phyloP scores from a whole-genome alignment of 2,113 vertebrate species.

The Rana temporaria region DNA sequence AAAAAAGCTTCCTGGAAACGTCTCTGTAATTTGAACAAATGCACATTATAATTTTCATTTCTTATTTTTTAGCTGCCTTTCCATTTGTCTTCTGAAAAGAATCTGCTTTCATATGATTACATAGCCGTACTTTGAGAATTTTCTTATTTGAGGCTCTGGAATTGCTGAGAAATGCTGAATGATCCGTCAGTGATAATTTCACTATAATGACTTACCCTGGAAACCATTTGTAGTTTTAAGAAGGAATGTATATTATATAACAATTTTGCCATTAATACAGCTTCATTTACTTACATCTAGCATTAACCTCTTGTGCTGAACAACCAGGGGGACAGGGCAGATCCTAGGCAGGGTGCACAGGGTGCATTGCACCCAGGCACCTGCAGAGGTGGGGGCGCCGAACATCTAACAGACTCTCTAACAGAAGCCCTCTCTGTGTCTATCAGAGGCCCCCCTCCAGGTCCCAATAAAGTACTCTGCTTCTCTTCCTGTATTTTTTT shows the following conservation, averaged over 20 bases:
- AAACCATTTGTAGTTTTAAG: slow-evolving; percentile 42
- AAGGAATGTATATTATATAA: slow-evolving; percentile 47
- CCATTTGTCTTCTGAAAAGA: slow-evolving; percentile 54
- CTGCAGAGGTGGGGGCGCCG: too few species aligned
- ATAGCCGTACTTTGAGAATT: slow-evolving; percentile 26
- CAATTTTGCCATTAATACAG: slow-evolving; percentile 33
- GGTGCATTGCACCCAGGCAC: too few species aligned
- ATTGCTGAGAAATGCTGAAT: slow-evolving; percentile 26
- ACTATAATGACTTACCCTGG: slow-evolving; percentile 45
- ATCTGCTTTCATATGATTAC: slow-evolving; percentile 53
- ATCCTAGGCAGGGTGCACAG: too few species aligned
- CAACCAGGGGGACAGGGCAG: neutral
- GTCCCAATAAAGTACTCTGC: too few species aligned
- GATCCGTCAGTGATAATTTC: slow-evolving; percentile 53
- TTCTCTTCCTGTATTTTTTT: too few species aligned
- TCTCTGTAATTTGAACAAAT: slow-evolving; percentile 53
- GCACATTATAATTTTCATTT: slow-evolving; percentile 57
- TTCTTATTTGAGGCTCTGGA: neutral
- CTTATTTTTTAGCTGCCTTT: slow-evolving; percentile 54
- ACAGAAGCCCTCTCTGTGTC: too few species aligned
- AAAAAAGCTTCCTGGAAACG: slow-evolving; percentile 31
- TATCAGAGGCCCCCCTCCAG: too few species aligned
- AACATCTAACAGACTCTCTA: too few species aligned
- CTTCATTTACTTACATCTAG: neutral
- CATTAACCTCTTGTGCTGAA: neutral